Percentiles rank a stretch among this genome's conserved stretches.
phyloP scores from a whole-genome alignment of 2,113 vertebrate genomes.

The Chloropsis hardwickii region DNA sequence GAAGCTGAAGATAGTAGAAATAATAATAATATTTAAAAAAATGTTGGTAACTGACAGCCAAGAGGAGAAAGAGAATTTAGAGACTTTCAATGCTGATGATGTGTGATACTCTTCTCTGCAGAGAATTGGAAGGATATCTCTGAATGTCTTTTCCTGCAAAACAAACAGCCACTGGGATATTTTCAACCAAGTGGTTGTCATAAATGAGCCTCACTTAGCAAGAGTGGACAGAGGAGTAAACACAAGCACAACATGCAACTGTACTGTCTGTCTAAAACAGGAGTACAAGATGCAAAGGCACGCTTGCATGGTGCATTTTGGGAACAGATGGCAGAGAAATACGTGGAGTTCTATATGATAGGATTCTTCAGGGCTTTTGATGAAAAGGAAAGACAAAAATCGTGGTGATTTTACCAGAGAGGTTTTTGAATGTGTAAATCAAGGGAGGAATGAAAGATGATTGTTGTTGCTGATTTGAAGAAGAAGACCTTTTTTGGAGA shows the following conservation, averaged over 20 bases:
- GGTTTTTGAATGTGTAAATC: background rate
- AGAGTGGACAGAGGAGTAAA: background rate
- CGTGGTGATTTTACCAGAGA: background rate
- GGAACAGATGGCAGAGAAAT: background rate
- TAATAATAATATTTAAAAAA: background rate
- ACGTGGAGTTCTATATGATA: accelerated
- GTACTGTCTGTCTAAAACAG: background rate
- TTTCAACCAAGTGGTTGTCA: background rate
- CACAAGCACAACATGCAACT: background rate
- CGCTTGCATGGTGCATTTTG: background rate
- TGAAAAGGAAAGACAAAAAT: background rate
- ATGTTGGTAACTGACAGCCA: background rate
- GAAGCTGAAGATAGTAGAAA: background rate
- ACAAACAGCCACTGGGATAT: background rate
- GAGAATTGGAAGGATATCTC: background rate
- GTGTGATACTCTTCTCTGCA: background rate
- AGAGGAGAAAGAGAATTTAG: background rate
- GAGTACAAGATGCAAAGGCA: background rate
- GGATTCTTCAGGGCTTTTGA: background rate
- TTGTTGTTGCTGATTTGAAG: background rate
- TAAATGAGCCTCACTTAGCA: background rate
- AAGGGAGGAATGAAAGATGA: background rate
- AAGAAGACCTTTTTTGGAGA: background rate
- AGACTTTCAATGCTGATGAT: accelerated
- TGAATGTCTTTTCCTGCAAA: background rate